Evolutionary conservation across 2,888 invertebrate species (phyloP).

Genomic region (Lasioglossum morio): DNA sequence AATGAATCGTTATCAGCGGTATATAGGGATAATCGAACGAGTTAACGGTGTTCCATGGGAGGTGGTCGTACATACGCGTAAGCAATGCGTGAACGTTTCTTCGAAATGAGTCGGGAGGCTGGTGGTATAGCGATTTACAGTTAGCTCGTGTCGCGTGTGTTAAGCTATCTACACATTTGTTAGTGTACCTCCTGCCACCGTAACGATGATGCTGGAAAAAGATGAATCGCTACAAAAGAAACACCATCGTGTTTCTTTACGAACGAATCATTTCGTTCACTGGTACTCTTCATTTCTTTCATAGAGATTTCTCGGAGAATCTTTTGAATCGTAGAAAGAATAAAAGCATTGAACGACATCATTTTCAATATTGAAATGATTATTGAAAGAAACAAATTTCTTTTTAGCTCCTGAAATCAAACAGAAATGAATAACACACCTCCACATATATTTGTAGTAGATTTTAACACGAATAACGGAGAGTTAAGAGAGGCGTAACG

Average conservation of each 20-base stretch:
- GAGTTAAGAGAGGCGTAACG: too few species aligned
- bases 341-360: too few species aligned
- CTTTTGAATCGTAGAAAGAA: too few species aligned
- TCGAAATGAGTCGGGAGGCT: background rate
- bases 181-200: background rate
- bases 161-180: background rate
- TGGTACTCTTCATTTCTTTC: too few species aligned
- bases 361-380: too few species aligned
- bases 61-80: conserved; percentile 14
- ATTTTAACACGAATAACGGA: too few species aligned
- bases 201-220: background rate
- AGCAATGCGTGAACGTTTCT: conserved; percentile 28
- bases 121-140: background rate
- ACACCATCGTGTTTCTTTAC: background rate
- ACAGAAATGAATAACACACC: too few species aligned
- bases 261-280: background rate
- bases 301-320: too few species aligned
- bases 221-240: background rate
- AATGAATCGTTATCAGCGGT: conserved; percentile 9
- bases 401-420: too few species aligned
- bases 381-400: too few species aligned
- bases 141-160: background rate
- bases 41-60: conserved; percentile 30
- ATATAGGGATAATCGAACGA: background rate
- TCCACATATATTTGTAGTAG: too few species aligned